A percentile compares a stretch with the other conserved stretches of the same genome.
phyloP scores from a whole-genome alignment of 1,140 invertebrate genomes.

The Eufriesea mexicana region DNA sequence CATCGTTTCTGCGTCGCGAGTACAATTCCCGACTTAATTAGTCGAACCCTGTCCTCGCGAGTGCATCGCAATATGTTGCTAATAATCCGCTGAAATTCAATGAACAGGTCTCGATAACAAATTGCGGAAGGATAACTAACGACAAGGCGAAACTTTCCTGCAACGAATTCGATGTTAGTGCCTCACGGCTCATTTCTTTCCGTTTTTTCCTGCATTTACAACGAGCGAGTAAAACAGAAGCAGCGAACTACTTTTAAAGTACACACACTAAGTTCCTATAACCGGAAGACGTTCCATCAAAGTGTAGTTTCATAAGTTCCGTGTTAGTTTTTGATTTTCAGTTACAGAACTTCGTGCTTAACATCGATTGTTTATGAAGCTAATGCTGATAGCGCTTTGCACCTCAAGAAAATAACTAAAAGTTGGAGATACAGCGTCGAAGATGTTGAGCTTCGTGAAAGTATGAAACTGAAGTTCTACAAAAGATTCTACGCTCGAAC shows the following conservation, averaged over 20 bases:
- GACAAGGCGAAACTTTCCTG: too few relatives aligned
- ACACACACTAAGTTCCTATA: not conserved
- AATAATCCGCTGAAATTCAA: not conserved
- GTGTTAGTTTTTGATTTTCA: not conserved
- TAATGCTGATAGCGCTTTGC: not conserved
- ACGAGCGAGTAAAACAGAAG: not conserved
- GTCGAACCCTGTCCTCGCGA: not conserved
- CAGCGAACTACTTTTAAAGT: not conserved
- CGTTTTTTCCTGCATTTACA: not conserved
- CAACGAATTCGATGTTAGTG: too few relatives aligned
- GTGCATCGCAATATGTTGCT: too few relatives aligned
- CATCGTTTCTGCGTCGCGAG: not conserved
- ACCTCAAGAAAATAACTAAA: not conserved
- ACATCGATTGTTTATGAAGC: not conserved
- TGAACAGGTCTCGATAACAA: not conserved
- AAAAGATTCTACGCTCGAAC: too few relatives aligned
- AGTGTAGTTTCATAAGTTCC: not conserved
- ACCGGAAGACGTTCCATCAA: conserved; percentile 5
- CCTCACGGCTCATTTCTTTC: too few relatives aligned
- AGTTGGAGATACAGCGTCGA: not conserved
- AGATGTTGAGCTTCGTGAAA: too few relatives aligned
- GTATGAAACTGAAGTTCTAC: too few relatives aligned
- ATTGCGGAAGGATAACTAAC: too few relatives aligned
- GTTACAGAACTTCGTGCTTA: not conserved
- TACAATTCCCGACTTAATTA: not conserved